A percentile compares a stretch with the other conserved stretches of the same genome.
These are phyloP conservation scores for Cichladusa arquata DNA, from an alignment of 2,113 vertebrate species.

Conservation along the genomic window DNA sequence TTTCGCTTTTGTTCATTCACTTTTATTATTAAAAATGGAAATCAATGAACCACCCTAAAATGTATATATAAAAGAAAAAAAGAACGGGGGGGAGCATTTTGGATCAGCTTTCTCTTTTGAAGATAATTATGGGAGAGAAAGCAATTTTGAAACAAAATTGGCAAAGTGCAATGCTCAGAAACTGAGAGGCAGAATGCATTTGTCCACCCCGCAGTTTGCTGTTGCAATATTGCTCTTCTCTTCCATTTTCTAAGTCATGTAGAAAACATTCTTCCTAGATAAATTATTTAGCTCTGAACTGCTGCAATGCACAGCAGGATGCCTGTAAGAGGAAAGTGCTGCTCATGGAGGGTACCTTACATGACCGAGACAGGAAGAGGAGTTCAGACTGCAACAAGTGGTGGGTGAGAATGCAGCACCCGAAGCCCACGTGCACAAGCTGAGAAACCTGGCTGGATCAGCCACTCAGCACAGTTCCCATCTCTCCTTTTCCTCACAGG, in stretches of 20 bases:
- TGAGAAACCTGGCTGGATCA: neutral
- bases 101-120: neutral
- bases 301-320: neutral
- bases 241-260: neutral
- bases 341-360: neutral
- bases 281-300: neutral
- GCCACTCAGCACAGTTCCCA: neutral
- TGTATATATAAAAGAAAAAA: no score
- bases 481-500: neutral
- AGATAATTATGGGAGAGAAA: neutral
- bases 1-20: neutral
- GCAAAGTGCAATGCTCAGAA: neutral
- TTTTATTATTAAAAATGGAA: neutral
- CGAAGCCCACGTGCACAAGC: neutral
- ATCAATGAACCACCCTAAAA: neutral
- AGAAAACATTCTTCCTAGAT: neutral
- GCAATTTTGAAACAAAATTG: constrained; percentile 8
- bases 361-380: neutral
- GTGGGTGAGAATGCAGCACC: neutral
- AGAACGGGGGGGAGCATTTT: neutral
- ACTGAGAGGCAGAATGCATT: neutral
- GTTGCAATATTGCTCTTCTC: neutral
- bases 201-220: neutral
- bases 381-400: neutral
- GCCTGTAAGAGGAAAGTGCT: neutral